Evolutionary conservation across 2,888 invertebrate genomes (phyloP).

Genomic region (Campaea margaritaria): DNA sequence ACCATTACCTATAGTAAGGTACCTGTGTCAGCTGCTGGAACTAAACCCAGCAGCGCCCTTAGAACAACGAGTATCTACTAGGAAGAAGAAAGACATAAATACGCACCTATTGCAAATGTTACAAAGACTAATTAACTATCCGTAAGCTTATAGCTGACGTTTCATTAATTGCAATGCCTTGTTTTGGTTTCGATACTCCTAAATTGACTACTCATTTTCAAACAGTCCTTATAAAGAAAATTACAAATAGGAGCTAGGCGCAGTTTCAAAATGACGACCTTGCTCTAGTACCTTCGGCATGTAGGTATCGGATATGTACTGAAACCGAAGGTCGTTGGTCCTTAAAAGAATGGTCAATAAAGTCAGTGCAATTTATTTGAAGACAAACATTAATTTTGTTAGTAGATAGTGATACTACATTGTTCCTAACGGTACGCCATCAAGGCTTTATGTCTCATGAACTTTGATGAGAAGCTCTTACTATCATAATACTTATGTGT

Average conservation of each 20-base stretch:
- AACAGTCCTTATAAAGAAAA: neutral
- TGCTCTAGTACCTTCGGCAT: conserved; percentile 5
- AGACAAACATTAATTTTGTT: conserved; percentile 32
- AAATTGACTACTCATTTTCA: too few species aligned
- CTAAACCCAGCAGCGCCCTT: too few species aligned
- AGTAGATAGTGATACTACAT: conserved; percentile 19
- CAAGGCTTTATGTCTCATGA: conserved; percentile 32
- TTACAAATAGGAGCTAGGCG: neutral
- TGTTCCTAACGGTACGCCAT: conserved; percentile 20
- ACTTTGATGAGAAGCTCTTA: conserved; percentile 23
- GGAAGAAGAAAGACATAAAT: too few species aligned
- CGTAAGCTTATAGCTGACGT: too few species aligned
- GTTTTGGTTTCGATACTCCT: too few species aligned
- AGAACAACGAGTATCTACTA: too few species aligned
- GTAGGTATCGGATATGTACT: neutral
- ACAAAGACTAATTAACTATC: too few species aligned
- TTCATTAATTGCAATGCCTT: too few species aligned
- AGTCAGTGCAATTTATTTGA: conserved; percentile 21
- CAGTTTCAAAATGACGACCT: conserved; percentile 7
- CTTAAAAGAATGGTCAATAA: conserved; percentile 21
- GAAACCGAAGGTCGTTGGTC: conserved; percentile 19
- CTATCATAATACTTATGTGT: conserved; percentile 26
- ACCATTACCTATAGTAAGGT: too few species aligned
- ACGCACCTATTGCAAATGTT: too few species aligned
- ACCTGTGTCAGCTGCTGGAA: too few species aligned